A percentile compares a stretch with the other conserved stretches of the same genome.
phyloP scores from a whole-genome alignment of 2,888 invertebrate species.

The Acanthosoma haemorrhoidale region DNA sequence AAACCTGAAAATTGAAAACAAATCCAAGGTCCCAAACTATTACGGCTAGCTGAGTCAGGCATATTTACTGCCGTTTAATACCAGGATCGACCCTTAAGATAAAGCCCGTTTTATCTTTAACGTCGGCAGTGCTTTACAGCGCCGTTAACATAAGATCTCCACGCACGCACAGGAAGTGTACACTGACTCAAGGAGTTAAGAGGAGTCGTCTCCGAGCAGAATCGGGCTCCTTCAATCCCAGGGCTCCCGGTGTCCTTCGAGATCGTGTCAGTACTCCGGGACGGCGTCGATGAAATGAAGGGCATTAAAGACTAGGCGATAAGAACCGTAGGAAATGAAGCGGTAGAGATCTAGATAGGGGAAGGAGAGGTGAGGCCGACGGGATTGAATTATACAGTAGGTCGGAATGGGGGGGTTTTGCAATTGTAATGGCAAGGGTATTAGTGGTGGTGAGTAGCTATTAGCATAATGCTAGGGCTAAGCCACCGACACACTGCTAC shows the following conservation, averaged over 20 bases:
- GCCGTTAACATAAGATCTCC: neutral
- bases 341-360: neutral
- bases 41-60: too few species aligned
- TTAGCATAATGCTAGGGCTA: constrained; percentile 17
- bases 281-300: neutral
- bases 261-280: neutral
- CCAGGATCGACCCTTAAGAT: too few species aligned
- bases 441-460: constrained; percentile 17
- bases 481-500: neutral
- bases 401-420: constrained; percentile 14
- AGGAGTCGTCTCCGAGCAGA: too few species aligned
- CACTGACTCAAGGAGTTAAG: neutral
- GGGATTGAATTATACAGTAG: constrained; percentile 23
- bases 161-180: constrained; percentile 5
- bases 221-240: too few species aligned
- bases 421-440: constrained; percentile 21
- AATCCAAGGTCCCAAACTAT: too few species aligned
- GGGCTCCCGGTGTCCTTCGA: too few species aligned
- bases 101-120: neutral
- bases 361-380: neutral
- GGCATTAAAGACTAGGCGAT: neutral
- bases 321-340: constrained; percentile 7
- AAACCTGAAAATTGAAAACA: too few species aligned
- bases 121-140: too few species aligned
- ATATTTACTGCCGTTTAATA: too few species aligned